Evolutionary conservation across 1,140 invertebrate genomes (phyloP).

Genomic region (Armadillidium nasatum): DNA sequence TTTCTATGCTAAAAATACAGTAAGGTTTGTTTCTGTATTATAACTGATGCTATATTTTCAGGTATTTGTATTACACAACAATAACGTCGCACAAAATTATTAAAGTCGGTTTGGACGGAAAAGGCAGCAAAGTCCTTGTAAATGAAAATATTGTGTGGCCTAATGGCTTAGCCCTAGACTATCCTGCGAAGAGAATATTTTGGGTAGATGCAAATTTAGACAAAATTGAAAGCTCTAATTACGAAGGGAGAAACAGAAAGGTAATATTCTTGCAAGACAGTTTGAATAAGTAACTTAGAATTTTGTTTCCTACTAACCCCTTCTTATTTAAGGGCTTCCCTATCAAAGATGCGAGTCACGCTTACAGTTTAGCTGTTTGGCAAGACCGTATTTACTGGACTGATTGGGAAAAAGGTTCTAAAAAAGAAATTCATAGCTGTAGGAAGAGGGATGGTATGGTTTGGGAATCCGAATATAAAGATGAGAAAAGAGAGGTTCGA

Average conservation of each 20-base stretch:
- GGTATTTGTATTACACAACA: constrained; percentile 36
- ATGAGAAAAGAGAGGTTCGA: constrained; percentile 74
- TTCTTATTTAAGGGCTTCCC: constrained; percentile 55
- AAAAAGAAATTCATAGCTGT: constrained; percentile 61
- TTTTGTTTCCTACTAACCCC: not conserved
- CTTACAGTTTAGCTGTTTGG: constrained; percentile 71
- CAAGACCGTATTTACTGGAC: constrained; percentile 75
- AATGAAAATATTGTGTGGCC: constrained; percentile 59
- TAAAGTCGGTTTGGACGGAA: constrained; percentile 56
- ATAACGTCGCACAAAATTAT: constrained; percentile 47
- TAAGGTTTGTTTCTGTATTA: not conserved
- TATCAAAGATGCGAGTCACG: constrained; percentile 66
- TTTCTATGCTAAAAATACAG: not conserved
- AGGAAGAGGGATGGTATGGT: constrained; percentile 72
- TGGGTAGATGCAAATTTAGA: constrained; percentile 62
- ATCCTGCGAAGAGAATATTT: constrained; percentile 56
- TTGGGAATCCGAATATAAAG: constrained; percentile 60
- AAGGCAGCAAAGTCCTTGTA: constrained; percentile 48
- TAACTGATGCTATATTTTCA: not conserved
- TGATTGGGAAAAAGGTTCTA: constrained; percentile 66
- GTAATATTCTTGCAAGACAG: constrained; percentile 51
- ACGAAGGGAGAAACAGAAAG: constrained; percentile 70
- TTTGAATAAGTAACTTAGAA: not conserved
- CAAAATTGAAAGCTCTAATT: constrained; percentile 74
- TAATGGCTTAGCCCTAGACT: constrained; percentile 64